These are phyloP conservation scores for Melieria picta DNA, from an alignment of 2,888 invertebrate species.

Conservation along the genomic window DNA sequence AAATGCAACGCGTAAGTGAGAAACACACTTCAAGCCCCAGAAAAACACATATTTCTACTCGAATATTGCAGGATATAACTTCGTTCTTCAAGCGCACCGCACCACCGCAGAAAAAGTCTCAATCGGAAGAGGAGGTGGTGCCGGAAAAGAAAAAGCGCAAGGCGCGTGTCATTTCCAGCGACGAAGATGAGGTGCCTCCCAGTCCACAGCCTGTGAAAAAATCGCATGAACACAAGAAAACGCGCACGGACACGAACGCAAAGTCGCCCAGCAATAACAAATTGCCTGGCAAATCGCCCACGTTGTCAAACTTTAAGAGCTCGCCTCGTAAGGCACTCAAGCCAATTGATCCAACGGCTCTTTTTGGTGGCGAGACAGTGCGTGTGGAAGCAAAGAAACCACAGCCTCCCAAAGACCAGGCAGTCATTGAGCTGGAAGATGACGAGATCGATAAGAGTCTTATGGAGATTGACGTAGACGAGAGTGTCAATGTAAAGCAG, in stretches of 20 bases:
- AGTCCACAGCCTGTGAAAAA: conserved; percentile 65
- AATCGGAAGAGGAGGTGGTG: conserved; percentile 17
- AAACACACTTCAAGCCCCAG: not conserved
- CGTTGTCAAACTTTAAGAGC: conserved; percentile 50
- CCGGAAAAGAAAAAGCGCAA: conserved; percentile 56
- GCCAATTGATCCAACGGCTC: conserved; percentile 67
- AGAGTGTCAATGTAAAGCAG: conserved; percentile 21
- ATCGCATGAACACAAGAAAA: conserved; percentile 51
- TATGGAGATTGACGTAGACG: conserved; percentile 54
- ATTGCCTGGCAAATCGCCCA: conserved; percentile 25
- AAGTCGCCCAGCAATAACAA: conserved; percentile 44
- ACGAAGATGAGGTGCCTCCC: conserved; percentile 70
- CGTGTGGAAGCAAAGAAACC: conserved; percentile 68
- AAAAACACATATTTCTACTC: not conserved
- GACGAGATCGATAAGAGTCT: conserved; percentile 71
- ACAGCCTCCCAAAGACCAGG: conserved; percentile 53
- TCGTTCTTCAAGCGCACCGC: conserved; percentile 51
- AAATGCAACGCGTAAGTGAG: conserved; percentile 56
- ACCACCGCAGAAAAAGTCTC: conserved; percentile 37
- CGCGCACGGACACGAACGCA: conserved; percentile 65
- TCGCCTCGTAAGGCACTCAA: conserved; percentile 52
- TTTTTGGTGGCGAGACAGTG: conserved; percentile 74
- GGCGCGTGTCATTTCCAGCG: conserved; percentile 65
- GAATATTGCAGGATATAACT: conserved; percentile 49
- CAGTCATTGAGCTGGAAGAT: conserved; percentile 64